phyloP scores from a whole-genome alignment of 2,797 vertebrate species.

The Scyliorhinus canicula region DNA sequence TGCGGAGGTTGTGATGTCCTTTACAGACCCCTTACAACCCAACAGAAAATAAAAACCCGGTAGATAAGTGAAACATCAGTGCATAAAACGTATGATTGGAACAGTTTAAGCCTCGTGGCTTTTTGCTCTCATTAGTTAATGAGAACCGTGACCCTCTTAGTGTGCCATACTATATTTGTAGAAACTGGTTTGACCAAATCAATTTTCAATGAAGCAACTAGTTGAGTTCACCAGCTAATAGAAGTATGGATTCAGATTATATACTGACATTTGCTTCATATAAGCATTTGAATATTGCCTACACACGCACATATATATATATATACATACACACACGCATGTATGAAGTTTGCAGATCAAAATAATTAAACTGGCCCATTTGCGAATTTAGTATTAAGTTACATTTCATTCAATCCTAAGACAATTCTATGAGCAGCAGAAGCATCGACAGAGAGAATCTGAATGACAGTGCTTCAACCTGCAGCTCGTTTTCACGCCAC shows the following conservation, averaged over 20 bases:
- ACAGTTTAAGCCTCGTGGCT: not conserved
- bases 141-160: not conserved
- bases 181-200: not conserved
- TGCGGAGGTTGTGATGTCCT: not conserved
- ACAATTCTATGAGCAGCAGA: not conserved
- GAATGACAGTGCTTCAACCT: constrained; percentile 17
- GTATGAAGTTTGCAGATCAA: not conserved
- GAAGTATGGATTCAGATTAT: not conserved
- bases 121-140: not conserved
- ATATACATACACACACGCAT: too few relatives aligned
- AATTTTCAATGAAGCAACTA: not conserved
- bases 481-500: not conserved
- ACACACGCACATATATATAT: not conserved
- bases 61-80: not conserved
- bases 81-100: not conserved
- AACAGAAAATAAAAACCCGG: not conserved
- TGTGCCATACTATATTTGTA: too few relatives aligned
- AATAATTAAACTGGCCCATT: not conserved
- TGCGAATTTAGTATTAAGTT: not conserved
- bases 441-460: not conserved
- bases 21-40: not conserved
- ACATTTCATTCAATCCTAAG: not conserved
- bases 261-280: not conserved
- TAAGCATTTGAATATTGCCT: not conserved
- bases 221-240: not conserved